Evolutionary conservation across 2,113 vertebrate genomes (phyloP), one percentile per base, ranked within the genome.

Genomic region (Garra rufa): DNA sequence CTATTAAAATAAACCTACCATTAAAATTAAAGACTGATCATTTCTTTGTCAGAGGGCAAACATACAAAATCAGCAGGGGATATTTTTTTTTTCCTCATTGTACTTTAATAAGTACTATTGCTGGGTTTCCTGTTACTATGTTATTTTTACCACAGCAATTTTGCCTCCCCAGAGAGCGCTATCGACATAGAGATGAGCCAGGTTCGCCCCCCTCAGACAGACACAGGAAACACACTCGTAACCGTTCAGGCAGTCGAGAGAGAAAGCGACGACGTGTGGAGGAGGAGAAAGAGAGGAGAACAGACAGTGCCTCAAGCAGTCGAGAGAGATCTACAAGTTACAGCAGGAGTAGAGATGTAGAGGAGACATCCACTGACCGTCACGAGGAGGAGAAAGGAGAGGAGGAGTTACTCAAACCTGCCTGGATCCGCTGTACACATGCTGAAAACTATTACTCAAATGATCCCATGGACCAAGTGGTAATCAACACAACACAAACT

Each of bases 381-480:
- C 92, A 92, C 0, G 97, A 97, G 1, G 96, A 97, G 0, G 92
- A 93, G 55, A 90, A 84, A 3, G 97, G 97, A 1, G 97, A 98
- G 3, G 97, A 98, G 0, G 96, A 97, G 71, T 91, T 96, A 46
- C 94, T 98, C 61, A 99, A 99, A 80, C 96, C 98, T 0, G 97
- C 97, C 70, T 99, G 98, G 98, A 96, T 99, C 91, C 97, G 98
- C 28, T 99, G 98, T 84, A 99, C 98, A 14, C 97, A 99, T 50
- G 96, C 97, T 0, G 98, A 99, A 91, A 99, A 91, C 92, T 98
- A 96, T 94, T 99, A 97, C 91, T 99, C 98, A 81, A 99, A 94
- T 3, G 98, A 99, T 87, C 98, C 98, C 78, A 99, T 99, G 98
- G 98, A 99, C 93, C 98, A 99, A 96, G 97, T 99, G 97, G 98